Evolutionary conservation across 2,888 invertebrate species (phyloP).

Genomic region (Melanophora roralis): DNA sequence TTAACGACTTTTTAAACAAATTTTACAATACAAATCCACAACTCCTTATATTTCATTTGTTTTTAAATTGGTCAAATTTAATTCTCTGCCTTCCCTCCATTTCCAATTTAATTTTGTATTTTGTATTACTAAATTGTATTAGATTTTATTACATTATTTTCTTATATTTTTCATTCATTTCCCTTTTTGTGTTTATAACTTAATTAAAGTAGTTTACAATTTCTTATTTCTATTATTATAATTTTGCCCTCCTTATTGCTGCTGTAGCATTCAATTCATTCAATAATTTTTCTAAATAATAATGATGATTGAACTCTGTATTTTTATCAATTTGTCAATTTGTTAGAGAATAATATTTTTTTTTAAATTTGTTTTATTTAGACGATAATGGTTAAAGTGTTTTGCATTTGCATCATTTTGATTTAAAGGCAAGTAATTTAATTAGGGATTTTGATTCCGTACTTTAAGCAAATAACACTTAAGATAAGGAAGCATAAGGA

Average conservation of each 20-base stretch:
- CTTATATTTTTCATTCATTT: not conserved
- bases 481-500: too few species aligned
- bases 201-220: not conserved
- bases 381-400: too few species aligned
- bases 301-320: constrained; percentile 16
- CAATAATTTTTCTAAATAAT: not conserved
- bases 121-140: not conserved
- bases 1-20: too few species aligned
- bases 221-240: not conserved
- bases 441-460: too few species aligned
- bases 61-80: too few species aligned
- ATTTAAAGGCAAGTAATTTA: not conserved
- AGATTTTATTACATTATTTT: constrained; percentile 13
- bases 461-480: too few species aligned
- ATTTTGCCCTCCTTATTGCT: not conserved
- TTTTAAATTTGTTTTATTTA: too few species aligned
- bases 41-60: too few species aligned
- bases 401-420: too few species aligned
- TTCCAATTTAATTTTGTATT: not conserved
- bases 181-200: not conserved
- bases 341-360: too few species aligned
- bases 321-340: constrained; percentile 37
- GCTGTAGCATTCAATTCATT: not conserved
- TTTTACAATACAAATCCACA: too few species aligned
- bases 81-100: too few species aligned